Base-by-base conservation (phyloP, 2,113 vertebrate genomes). In the Epinephelus lanceolatus region DNA sequence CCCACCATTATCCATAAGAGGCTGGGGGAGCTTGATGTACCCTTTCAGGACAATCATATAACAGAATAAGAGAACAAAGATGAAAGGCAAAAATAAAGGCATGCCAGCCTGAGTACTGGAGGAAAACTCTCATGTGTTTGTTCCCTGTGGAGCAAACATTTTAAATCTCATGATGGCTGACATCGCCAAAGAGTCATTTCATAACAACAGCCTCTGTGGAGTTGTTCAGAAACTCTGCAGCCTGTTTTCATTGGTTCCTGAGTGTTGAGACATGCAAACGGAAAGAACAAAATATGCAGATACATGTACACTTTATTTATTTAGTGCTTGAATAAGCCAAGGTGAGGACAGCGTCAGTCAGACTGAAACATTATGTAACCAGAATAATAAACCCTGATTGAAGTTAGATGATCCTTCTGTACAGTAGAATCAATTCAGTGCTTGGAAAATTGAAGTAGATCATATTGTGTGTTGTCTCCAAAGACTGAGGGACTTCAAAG, bases 31-130 rank as follows among this genome's bases (percentile, higher is more conserved):
- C 57, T 53, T 52, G 61, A 71, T 2, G 27, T 85, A 78, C 57
- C 59, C 76, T 84, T 83, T 78, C 40, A 68, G 73, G 60, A 79
- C 75, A 71, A 74, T 71, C 33, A 42, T 53, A 40, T 68, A 49
- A 69, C 25, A 52, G 71, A 40, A 30, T 53, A 37, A 63, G 21
- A 57, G 11, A 77, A 67, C 3, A 51, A 23, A 72, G 62, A 86
- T 86, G 37, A 84, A 86, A 78, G 62, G 61, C 40, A 74, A 61
- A 27, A 68, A 59, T 61, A 72, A 75, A 72, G 11, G 49, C 40
- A 37, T 14, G 69, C 8, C 21, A 66, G 62, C 3, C 6, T 33
- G 66, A 59, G 51, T 23, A 33, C 70, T 62, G 21, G 45, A 71
- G 19, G 62, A 76, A 49, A 63, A 57, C 19, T 15, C 61, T 84